Percentiles rank a stretch among this genome's conserved stretches.
Conservation (phyloP, 2,113 vertebrate genomes). For the Perca flavescens region DNA sequence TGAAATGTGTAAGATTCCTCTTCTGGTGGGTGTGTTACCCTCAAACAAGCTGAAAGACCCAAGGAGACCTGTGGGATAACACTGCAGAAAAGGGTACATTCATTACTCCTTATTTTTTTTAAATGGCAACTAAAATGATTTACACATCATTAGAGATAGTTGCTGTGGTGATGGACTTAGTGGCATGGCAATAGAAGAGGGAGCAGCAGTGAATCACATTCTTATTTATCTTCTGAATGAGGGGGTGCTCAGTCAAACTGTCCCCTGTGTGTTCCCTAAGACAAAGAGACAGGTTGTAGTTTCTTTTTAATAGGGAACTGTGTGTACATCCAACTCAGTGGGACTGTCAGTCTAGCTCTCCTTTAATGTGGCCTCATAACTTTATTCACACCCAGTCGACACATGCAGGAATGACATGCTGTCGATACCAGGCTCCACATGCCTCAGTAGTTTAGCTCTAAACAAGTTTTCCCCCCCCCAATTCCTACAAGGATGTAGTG, state of each 20-base stretch:
- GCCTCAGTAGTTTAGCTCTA: not conserved
- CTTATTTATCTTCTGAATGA: slow-evolving; percentile 19
- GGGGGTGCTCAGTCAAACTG: slow-evolving; percentile 27
- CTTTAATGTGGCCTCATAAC: not conserved
- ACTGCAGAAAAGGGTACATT: not conserved
- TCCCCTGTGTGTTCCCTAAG: not conserved
- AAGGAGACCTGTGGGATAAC: not conserved
- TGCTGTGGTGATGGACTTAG: slow-evolving; percentile 38
- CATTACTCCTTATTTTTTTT: not conserved
- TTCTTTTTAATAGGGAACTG: too few species aligned
- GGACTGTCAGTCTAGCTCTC: not conserved
- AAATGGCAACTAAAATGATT: not conserved
- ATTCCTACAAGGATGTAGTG: slow-evolving; percentile 33
- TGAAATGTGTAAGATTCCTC: not conserved
- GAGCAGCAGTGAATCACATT: slow-evolving; percentile 36
- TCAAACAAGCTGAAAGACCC: not conserved
- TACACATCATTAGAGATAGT: slow-evolving; percentile 17
- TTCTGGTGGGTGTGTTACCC: not conserved
- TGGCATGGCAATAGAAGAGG: not conserved
- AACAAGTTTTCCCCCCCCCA: not conserved
- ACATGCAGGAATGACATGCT: not conserved
- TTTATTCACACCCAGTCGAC: not conserved
- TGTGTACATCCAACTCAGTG: too few species aligned
- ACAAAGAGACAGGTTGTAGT: not conserved
- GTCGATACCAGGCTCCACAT: not conserved